Percentiles rank a stretch among this genome's conserved stretches.
These are phyloP conservation scores for Petrolisthes cinctipes DNA, from an alignment of 2,888 invertebrate genomes.

Conservation along the genomic window DNA sequence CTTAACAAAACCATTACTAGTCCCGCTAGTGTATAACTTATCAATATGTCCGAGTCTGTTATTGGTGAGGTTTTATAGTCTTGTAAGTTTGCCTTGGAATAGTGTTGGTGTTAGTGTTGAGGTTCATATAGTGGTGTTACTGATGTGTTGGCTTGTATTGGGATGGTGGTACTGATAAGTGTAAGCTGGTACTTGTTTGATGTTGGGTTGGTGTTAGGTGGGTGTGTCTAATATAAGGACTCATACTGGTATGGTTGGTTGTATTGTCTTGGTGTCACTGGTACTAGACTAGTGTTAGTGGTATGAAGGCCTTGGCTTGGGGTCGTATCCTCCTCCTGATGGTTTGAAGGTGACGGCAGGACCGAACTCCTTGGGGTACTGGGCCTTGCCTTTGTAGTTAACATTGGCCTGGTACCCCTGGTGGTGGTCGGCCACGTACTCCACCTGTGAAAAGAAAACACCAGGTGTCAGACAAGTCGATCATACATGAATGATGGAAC, in stretches of 20 bases:
- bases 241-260: not conserved
- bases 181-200: no score
- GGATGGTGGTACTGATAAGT: not conserved
- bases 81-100: not conserved
- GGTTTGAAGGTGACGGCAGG: constrained; percentile 52
- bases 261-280: constrained; percentile 4
- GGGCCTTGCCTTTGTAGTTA: constrained; percentile 80
- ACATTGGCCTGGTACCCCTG: constrained; percentile 91
- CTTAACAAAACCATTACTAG: not conserved
- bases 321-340: no score
- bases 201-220: no score
- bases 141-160: no score
- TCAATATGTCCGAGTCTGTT: no score
- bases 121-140: not conserved
- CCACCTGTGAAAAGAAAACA: constrained; percentile 44
- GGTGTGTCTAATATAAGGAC: constrained; percentile 33
- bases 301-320: no score
- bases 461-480: no score
- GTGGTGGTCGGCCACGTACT: constrained; percentile 84
- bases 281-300: not conserved
- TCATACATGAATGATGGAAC: no score
- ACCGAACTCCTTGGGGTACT: constrained; percentile 70
- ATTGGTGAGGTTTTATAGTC: no score
- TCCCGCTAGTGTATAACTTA: no score
- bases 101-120: not conserved